Conservation (phyloP, 2,113 vertebrate genomes). For the Leucosticte australis region DNA sequence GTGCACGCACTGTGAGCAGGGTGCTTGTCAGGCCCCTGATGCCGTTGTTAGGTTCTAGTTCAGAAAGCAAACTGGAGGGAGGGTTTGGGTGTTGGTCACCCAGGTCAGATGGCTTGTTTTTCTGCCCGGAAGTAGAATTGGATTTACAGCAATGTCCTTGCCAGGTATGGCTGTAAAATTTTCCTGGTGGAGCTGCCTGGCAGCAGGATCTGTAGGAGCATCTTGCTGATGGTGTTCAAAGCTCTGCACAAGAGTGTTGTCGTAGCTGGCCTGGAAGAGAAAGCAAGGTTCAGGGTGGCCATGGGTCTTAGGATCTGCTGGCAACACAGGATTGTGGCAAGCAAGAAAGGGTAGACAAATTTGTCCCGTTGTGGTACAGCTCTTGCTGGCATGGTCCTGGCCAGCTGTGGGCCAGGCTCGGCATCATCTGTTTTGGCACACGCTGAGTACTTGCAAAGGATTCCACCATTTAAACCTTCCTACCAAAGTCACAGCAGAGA, state of each 20-base stretch:
- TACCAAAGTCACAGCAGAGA: neutral
- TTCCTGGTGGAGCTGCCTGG: neutral
- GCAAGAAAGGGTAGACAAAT: neutral
- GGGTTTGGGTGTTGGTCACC: neutral
- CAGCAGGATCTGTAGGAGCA: neutral
- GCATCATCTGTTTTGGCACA: rapidly evolving
- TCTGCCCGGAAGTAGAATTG: neutral
- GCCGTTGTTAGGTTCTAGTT: neutral
- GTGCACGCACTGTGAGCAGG: neutral
- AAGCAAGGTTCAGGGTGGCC: neutral
- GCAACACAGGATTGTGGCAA: neutral
- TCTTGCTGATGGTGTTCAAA: neutral
- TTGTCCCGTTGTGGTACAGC: neutral
- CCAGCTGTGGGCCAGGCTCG: neutral
- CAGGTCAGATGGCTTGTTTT: neutral
- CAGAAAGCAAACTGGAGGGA: neutral
- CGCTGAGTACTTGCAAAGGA: rapidly evolving
- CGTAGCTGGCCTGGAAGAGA: neutral
- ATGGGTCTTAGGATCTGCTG: neutral
- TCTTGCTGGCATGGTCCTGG: neutral
- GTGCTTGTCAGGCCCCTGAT: neutral
- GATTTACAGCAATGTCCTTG: neutral
- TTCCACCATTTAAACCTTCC: neutral
- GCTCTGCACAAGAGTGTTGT: neutral
- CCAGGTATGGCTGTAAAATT: neutral